Evolutionary conservation across 2,888 invertebrate genomes (phyloP).

Genomic region (Neria commutata): DNA sequence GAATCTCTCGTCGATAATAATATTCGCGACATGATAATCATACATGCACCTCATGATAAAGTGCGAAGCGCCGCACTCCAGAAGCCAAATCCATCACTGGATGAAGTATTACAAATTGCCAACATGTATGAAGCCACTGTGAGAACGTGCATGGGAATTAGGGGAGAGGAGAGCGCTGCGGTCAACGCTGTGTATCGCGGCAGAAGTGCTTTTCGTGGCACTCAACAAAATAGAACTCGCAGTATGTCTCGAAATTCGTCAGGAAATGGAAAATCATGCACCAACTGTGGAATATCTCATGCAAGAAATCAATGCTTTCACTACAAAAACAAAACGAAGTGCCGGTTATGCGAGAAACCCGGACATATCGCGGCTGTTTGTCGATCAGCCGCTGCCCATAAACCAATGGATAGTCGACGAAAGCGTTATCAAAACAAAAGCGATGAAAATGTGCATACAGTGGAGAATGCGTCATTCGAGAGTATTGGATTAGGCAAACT

Average conservation of each 20-base stretch:
- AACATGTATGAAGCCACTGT: background rate
- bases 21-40: background rate
- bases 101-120: slow-evolving; percentile 2
- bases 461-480: slow-evolving; percentile 1
- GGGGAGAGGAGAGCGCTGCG: background rate
- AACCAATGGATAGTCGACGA: background rate
- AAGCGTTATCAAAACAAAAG: too few species aligned
- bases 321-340: slow-evolving; percentile 13
- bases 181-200: background rate
- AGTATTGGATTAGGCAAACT: slow-evolving; percentile 10
- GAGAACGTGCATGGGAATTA: background rate
- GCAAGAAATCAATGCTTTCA: slow-evolving; percentile 7
- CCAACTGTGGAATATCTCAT: slow-evolving; percentile 4
- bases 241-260: background rate
- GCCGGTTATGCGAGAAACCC: background rate
- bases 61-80: background rate
- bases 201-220: background rate
- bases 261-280: slow-evolving; percentile 8
- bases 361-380: slow-evolving; percentile 7
- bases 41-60: background rate
- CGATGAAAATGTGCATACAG: background rate
- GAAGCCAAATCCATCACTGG: slow-evolving; percentile 1
- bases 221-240: background rate
- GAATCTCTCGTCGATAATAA: background rate
- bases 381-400: background rate